Base-by-base conservation (phyloP, 2,113 vertebrate species). In the Cariama cristata region DNA sequence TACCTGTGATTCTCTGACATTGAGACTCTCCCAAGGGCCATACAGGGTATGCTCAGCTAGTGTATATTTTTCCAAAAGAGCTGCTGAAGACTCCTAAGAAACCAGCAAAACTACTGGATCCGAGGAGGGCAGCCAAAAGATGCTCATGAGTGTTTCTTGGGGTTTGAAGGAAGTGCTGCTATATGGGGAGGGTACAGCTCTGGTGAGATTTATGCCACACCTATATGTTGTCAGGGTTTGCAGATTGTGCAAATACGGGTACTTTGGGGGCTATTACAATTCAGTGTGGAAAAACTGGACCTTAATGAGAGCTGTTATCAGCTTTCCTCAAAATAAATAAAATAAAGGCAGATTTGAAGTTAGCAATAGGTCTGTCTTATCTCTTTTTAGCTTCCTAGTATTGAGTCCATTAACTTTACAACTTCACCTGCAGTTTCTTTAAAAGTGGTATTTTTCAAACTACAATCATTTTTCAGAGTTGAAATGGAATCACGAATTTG, bases 161-260 rank as follows among this genome's bases (percentile, higher is more conserved):
- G 14, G 15, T 52, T 72, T 35, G 44, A n/a, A 79, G n/a, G 28
- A 33, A 45, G 12, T 52, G 33, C 17, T 50, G 20, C 60, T 38
- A 0, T 12, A 3, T 19, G 23, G 45, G 12, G 11, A 56, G 8
- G 11, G 22, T 2, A 4, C 8, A 3, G 14, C 10, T 62, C 44
- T 38, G 26, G 12, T 21, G 59, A 45, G 14, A 22, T 16, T 87
- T 38, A 3, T 35, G 38, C 67, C 28, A 32, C 22, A 24, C 4
- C 12, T 38, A 15, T 19, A 5, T 22, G 8, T 13, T 60, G 16
- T 33, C 62, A 86, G 58, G 22, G 4, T n/a, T 68, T 84, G 58
- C 16, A 83, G 38, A 4, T 24, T 0, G 3, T 55, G 44, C 2
- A 1, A 35, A 3, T 30, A 4, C 27, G 26, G 17, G 13, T 42